Conservation (phyloP, 1,140 invertebrate species). For the Lethocerus indicus region DNA sequence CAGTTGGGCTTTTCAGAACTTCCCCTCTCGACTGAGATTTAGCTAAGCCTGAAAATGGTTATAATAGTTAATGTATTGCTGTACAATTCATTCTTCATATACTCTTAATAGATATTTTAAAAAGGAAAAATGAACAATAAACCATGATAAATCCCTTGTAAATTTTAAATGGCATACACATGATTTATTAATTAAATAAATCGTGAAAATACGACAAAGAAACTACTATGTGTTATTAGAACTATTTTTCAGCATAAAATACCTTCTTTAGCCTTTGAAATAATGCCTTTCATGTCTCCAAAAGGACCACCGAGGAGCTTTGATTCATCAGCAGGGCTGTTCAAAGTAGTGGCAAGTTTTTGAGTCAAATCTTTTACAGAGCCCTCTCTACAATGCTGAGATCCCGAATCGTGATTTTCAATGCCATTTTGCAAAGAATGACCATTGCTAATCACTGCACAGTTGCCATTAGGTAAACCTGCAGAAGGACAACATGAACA, state of each 20-base stretch:
- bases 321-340: slow-evolving; percentile 32
- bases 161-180: neutral
- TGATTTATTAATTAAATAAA: neutral
- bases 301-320: slow-evolving; percentile 29
- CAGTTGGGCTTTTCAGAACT: slow-evolving; percentile 45
- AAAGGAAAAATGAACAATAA: too few relatives aligned
- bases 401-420: too few relatives aligned
- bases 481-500: too few relatives aligned
- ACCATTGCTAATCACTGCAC: too few relatives aligned
- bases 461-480: too few relatives aligned
- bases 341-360: slow-evolving; percentile 47
- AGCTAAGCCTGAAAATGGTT: slow-evolving; percentile 18
- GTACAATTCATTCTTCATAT: too few relatives aligned
- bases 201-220: neutral
- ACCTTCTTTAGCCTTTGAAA: slow-evolving; percentile 86
- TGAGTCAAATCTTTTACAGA: slow-evolving; percentile 76
- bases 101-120: too few relatives aligned
- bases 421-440: too few relatives aligned
- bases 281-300: slow-evolving; percentile 73
- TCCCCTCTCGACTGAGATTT: slow-evolving; percentile 29
- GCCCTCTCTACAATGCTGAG: neutral
- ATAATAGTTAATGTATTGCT: too few relatives aligned
- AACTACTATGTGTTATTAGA: too few relatives aligned
- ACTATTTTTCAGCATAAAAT: too few relatives aligned
- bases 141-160: neutral